Evolutionary conservation across 2,797 vertebrate species (phyloP).

Genomic region (Alfaro cultratus): DNA sequence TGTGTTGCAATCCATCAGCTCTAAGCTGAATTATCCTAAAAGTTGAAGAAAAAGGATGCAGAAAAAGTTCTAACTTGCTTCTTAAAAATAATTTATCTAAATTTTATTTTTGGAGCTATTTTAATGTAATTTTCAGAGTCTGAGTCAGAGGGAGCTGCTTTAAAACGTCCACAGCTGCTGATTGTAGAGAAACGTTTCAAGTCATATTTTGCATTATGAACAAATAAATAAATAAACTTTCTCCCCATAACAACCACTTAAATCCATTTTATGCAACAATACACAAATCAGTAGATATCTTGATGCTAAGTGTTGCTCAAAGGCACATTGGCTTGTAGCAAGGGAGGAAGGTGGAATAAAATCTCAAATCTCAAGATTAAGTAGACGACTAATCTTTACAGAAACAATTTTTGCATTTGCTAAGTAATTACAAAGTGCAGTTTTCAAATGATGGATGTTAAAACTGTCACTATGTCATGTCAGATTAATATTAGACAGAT

Average conservation of each 20-base stretch:
- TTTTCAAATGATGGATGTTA: too few species aligned
- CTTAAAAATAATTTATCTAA: neutral
- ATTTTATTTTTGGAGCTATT: neutral
- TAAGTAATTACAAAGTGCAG: too few species aligned
- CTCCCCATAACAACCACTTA: neutral
- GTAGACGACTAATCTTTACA: too few species aligned
- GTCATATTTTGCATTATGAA: neutral
- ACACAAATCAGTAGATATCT: neutral
- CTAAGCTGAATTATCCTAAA: neutral
- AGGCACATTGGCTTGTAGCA: neutral
- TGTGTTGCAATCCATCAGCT: neutral
- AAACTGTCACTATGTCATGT: too few species aligned
- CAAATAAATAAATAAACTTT: neutral
- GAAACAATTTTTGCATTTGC: too few species aligned
- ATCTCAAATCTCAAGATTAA: too few species aligned
- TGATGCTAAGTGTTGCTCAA: neutral
- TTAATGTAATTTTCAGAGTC: neutral
- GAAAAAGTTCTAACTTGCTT: neutral
- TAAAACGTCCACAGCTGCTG: neutral
- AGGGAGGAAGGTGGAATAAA: neutral
- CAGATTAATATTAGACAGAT: too few species aligned
- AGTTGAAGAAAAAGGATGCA: neutral
- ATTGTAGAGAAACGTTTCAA: neutral
- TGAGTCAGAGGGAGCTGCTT: neutral
- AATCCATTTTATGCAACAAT: neutral